Base-by-base conservation (phyloP, 1,140 invertebrate species). In the Prorops nasuta region DNA sequence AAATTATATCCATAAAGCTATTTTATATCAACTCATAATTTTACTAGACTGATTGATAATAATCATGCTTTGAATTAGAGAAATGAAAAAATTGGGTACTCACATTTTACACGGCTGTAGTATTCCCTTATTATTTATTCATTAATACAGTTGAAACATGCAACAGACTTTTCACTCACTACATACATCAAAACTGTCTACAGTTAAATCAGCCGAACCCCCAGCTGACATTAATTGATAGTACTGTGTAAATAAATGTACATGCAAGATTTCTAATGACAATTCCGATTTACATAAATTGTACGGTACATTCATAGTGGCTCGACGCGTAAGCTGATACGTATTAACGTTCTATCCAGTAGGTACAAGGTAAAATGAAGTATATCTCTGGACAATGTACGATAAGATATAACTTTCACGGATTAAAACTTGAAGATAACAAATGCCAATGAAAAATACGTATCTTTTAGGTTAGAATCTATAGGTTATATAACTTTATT, bases 361-460 rank as follows among this genome's bases (percentile, higher is more conserved):
- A 34, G 32, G n/a, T 32, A 9, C 9, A 35, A 44, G 15, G 17
- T 49, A 38, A 46, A 50, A 36, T 37, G 43, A 54, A 38, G 39
- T 14, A 32, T 51, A 47, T 21, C 34, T n/a, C 10, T 50, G 9
- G 34, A 15, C 9, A 18, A 6, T 45, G 34, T 12, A 6, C 7
- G 54, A 60, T 60, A 52, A 63, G 58, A 61, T 58, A 54, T n/a
- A 31, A 24, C n/a, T 15, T 12, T 35, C 34, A 49, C 3, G 12
- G 14, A 44, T 32, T 44, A 7, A 17, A 8, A 35, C 6, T 18
- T 3, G 17, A 20, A 35, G 44, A 16, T 10, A 21, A 6, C 21
- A 17, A 36, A 41, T 17, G 34, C 39, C 19, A 34, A n/a, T n/a
- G n/a, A n/a, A n/a, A n/a, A n/a, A n/a, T n/a, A n/a, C 7, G 12